Conservation (phyloP, 1,140 invertebrate species). For the Bombyx mandarina region DNA sequence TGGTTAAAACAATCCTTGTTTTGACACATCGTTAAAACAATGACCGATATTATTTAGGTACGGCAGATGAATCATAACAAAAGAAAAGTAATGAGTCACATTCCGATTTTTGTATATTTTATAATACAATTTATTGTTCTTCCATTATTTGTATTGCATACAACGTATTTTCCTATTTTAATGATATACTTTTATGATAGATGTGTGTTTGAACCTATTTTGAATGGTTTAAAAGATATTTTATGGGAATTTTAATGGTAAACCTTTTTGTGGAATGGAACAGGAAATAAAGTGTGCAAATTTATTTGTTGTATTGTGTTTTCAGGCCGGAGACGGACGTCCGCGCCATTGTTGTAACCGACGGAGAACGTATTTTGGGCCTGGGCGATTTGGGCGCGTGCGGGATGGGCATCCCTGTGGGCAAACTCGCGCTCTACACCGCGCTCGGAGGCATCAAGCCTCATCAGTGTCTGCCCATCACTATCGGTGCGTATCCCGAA, state of each 20-base stretch:
- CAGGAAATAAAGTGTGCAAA: background rate
- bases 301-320: background rate
- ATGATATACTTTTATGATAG: too few species aligned
- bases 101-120: too few species aligned
- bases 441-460: constrained; percentile 94
- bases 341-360: constrained; percentile 92
- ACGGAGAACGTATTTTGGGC: constrained; percentile 94
- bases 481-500: constrained; percentile 72
- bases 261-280: background rate
- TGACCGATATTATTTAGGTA: too few species aligned
- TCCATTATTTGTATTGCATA: too few species aligned
- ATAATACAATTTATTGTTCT: too few species aligned
- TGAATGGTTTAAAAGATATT: background rate
- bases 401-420: constrained; percentile 95
- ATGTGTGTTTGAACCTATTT: background rate
- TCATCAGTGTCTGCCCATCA: constrained; percentile 88
- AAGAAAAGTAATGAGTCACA: too few species aligned
- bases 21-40: too few species aligned
- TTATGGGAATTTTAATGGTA: background rate
- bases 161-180: too few species aligned
- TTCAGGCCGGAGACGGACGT: constrained; percentile 90
- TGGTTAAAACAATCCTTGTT: too few species aligned
- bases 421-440: constrained; percentile 92
- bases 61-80: too few species aligned
- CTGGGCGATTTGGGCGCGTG: constrained; percentile 94